These are phyloP conservation scores for Horisme vitalbata DNA, from an alignment of 2,888 invertebrate species.

Conservation along the genomic window DNA sequence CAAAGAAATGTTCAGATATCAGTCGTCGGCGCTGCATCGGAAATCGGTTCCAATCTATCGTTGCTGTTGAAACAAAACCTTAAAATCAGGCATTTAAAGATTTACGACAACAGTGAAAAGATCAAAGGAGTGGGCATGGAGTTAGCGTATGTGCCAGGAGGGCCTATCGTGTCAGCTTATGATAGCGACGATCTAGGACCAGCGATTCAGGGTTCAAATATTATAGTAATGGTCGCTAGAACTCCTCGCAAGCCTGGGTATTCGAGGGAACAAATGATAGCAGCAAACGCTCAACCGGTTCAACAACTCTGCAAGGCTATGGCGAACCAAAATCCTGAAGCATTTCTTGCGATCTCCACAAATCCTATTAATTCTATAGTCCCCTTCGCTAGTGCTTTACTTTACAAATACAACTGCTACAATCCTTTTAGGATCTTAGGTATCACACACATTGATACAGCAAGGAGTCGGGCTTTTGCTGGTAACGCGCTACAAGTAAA, in stretches of 20 bases:
- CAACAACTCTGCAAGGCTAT: constrained; percentile 52
- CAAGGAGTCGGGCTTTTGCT: constrained; percentile 47
- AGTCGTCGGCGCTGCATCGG: constrained; percentile 56
- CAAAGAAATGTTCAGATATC: constrained; percentile 54
- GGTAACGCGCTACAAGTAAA: constrained; percentile 47
- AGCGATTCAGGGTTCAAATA: constrained; percentile 47
- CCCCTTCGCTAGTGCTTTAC: constrained; percentile 56
- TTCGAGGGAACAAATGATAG: constrained; percentile 52
- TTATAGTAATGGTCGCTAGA: constrained; percentile 55
- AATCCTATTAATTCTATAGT: constrained; percentile 61
- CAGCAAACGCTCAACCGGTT: constrained; percentile 51
- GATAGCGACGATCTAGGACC: constrained; percentile 42
- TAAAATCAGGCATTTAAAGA: constrained; percentile 48
- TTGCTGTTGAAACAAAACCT: constrained; percentile 54
- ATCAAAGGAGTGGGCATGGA: constrained; percentile 52
- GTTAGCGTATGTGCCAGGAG: constrained; percentile 51
- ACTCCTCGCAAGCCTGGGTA: constrained; percentile 45
- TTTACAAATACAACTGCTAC: constrained; percentile 50
- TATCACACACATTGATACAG: constrained; percentile 58
- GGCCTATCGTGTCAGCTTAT: constrained; percentile 44
- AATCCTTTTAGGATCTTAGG: constrained; percentile 62
- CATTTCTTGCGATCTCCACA: constrained; percentile 58
- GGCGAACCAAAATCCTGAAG: constrained; percentile 50
- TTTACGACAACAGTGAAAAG: constrained; percentile 55
- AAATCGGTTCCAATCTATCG: constrained; percentile 56